These are phyloP conservation scores for Lophotis ruficrista DNA, from an alignment of 2,113 vertebrate species.

Conservation along the genomic window DNA sequence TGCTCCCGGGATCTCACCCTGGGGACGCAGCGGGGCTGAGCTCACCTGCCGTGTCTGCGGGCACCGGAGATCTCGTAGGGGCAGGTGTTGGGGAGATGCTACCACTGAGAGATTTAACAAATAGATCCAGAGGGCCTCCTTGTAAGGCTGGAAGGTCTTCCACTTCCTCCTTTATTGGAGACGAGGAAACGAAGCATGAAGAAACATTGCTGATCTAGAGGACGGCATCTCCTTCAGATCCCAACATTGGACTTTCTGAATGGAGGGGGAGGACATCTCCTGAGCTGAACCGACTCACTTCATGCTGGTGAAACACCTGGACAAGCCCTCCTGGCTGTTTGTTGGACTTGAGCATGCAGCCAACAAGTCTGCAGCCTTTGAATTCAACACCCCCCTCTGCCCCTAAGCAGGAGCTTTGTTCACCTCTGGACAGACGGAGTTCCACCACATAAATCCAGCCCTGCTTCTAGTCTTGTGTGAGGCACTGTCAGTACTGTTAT, in stretches of 20 bases:
- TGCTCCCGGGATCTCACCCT: background rate
- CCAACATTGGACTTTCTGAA: background rate
- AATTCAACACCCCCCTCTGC: background rate
- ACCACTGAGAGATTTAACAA: background rate
- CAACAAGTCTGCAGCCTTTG: background rate
- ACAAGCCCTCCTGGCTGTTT: background rate
- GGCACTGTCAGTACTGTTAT: background rate
- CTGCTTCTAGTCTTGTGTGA: background rate
- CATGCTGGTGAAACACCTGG: background rate
- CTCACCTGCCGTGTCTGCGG: background rate
- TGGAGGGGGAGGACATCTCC: background rate
- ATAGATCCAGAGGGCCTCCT: background rate
- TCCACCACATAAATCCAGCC: background rate
- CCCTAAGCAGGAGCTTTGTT: background rate
- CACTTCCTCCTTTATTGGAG: background rate
- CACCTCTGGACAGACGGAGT: background rate
- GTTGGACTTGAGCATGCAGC: background rate
- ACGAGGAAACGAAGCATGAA: background rate
- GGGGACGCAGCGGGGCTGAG: background rate
- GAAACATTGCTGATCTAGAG: rapidly evolving
- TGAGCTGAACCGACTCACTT: background rate
- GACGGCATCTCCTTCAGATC: background rate
- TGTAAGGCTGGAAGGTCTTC: background rate
- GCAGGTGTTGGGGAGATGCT: background rate
- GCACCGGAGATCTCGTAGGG: rapidly evolving